These are phyloP conservation scores for Antigone vipio DNA, from an alignment of 2,113 vertebrate species.

Conservation along the genomic window DNA sequence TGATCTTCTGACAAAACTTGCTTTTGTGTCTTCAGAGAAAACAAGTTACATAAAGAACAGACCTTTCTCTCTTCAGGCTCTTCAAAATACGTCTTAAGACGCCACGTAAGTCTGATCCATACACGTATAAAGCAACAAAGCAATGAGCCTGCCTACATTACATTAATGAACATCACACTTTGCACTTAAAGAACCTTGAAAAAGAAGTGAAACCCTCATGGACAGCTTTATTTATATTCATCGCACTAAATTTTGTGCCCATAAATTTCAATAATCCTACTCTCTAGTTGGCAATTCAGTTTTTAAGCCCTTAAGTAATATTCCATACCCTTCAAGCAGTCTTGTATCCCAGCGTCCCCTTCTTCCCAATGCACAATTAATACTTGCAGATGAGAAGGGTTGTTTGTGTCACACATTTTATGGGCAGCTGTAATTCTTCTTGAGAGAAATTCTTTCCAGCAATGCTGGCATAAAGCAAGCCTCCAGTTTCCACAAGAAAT, in stretches of 20 bases:
- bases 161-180: background rate
- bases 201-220: background rate
- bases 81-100: background rate
- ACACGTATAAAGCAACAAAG: background rate
- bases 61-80: background rate
- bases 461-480: background rate
- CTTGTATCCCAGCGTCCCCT: background rate
- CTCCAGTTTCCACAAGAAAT: background rate
- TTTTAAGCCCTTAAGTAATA: conserved; percentile 8
- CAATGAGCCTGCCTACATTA: background rate
- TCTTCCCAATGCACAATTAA: background rate
- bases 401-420: conserved; percentile 16
- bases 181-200: background rate
- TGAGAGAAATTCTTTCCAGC: background rate
- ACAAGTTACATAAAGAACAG: background rate
- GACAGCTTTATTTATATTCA: conserved; percentile 3
- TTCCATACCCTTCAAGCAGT: background rate
- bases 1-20: background rate
- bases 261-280: conserved; percentile 11
- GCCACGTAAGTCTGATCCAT: background rate
- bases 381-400: background rate
- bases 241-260: background rate
- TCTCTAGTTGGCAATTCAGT: background rate
- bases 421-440: background rate
- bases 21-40: background rate